Base-by-base conservation (phyloP, 2,888 invertebrate species). In the Macrophya annulata region DNA sequence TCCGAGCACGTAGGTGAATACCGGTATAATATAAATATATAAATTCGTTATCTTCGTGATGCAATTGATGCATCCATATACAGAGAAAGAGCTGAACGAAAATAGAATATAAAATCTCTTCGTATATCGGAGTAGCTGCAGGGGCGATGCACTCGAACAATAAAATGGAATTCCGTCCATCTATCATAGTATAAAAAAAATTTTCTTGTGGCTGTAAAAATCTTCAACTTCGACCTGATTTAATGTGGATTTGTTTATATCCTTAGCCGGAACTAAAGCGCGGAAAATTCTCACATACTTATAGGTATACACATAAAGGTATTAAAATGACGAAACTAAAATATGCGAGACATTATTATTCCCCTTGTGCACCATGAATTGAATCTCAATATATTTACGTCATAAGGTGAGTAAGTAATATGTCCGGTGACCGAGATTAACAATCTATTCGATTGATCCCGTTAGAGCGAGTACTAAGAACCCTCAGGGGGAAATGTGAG, bases 401-500 rank as follows among this genome's bases (percentile, higher is more conserved):
- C 68, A 68, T 68, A 37, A 68, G 25, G 68, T 55, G 25, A 77
- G 51, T 12, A 45, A 74, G 45, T 37, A 68, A 68, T 17, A 31
- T 55, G 51, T 77, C 51, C 37, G 51, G 31, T 55, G 77, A 77
- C 77, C 77, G 55, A 77, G 77, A 55, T 55, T 77, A 55, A 51
- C 77, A 55, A 77, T 77, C 77, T 51, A 77, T 51, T 37, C 17
- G 37, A 48, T 77, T 45, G 55, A 37, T 55, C 55, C 77, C 55
- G 37, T 77, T 77, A 37, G 37, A 37, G 4, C 68, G 31, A n/a
- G 31, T 77, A 21, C 55, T n/a, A 55, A 77, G 31, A 48, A 37
- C 51, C 77, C 55, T 77, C 77, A n/a, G 77, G 37, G 77, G n/a
- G 15, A 45, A 74, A 51, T 37, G 31, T 55, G 4, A 55, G 40